Evolutionary conservation across 2,888 invertebrate species (phyloP).

Genomic region (Pristionchus mayeri): DNA sequence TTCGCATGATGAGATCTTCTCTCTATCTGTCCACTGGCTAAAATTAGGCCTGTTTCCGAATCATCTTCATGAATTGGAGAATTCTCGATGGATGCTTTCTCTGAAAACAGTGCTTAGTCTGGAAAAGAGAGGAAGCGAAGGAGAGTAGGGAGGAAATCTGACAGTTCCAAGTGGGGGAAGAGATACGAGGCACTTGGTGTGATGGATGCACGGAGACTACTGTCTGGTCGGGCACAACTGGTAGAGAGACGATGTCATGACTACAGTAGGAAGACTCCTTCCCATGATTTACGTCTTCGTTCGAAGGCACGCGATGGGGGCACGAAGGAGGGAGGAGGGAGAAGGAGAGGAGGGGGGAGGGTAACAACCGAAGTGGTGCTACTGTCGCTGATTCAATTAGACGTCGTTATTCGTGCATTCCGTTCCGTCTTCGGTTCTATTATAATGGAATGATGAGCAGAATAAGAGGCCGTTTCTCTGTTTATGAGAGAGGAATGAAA

Average conservation of each 20-base stretch:
- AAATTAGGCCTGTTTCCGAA: background rate
- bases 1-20: constrained; percentile 4
- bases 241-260: too few species aligned
- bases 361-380: background rate
- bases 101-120: constrained; percentile 36
- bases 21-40: background rate
- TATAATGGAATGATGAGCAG: constrained; percentile 23
- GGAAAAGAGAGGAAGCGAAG: background rate
- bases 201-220: background rate
- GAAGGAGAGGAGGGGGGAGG: background rate
- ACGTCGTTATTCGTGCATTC: background rate
- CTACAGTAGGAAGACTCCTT: constrained; percentile 4
- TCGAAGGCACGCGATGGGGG: background rate
- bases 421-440: background rate
- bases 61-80: constrained; percentile 4
- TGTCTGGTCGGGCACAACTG: too few species aligned
- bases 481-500: background rate
- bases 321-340: background rate
- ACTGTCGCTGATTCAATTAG: constrained; percentile 1
- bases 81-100: background rate
- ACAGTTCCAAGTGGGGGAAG: constrained; percentile 11
- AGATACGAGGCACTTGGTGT: background rate
- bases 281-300: constrained; percentile 18
- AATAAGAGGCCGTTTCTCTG: background rate
- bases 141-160: background rate